Evolutionary conservation across 2,888 invertebrate genomes (phyloP).

Genomic region (Nemotelus pantherinus): DNA sequence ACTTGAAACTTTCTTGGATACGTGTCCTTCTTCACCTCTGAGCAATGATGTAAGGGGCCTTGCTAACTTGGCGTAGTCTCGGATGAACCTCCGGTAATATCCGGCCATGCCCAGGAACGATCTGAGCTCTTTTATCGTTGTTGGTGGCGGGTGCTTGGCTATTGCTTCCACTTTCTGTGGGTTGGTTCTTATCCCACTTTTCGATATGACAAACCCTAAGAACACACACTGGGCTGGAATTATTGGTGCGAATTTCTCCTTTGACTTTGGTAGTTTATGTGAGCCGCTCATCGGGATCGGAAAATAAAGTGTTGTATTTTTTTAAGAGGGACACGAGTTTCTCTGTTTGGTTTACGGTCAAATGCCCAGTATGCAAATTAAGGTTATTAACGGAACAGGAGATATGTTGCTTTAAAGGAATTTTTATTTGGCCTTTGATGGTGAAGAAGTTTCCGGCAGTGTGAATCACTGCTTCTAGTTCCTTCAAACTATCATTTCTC

Average conservation of each 20-base stretch:
- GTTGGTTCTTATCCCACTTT: constrained; percentile 6
- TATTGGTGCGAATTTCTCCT: constrained; percentile 7
- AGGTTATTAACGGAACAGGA: too few species aligned
- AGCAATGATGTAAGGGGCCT: neutral
- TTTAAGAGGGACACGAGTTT: too few species aligned
- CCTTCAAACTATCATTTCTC: too few species aligned
- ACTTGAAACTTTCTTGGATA: constrained; percentile 45
- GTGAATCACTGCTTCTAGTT: too few species aligned
- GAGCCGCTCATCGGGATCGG: neutral
- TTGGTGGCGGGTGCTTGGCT: neutral
- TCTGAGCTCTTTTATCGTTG: constrained; percentile 17
- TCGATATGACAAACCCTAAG: neutral
- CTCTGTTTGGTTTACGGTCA: too few species aligned
- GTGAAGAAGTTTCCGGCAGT: too few species aligned
- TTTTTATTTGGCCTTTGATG: too few species aligned
- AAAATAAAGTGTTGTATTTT: neutral
- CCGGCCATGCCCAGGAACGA: constrained; percentile 23
- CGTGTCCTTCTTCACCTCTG: constrained; percentile 47
- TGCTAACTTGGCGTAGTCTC: neutral
- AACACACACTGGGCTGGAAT: neutral
- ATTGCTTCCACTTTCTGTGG: constrained; percentile 11
- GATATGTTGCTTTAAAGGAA: too few species aligned
- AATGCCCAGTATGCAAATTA: too few species aligned
- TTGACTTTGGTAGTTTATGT: neutral
- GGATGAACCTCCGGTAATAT: constrained; percentile 1